A percentile compares a stretch with the other conserved stretches of the same genome.
These are phyloP conservation scores for Nysson spinosus DNA, from an alignment of 2,888 invertebrate genomes.

Conservation along the genomic window DNA sequence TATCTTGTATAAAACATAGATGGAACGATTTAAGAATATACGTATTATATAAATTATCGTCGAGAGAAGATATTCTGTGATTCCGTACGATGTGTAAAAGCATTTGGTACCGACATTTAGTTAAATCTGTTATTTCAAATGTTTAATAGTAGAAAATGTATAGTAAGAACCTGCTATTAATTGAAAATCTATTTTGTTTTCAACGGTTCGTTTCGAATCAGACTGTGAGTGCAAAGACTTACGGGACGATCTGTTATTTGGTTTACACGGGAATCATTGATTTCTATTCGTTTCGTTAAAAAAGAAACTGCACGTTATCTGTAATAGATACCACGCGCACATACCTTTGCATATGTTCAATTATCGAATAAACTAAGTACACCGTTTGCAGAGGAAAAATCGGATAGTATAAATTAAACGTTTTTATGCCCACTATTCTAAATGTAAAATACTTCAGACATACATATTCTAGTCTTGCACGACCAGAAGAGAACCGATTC, in stretches of 20 bases:
- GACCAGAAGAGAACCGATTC: constrained; percentile 4
- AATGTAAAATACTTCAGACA: constrained; percentile 24
- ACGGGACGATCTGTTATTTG: constrained; percentile 24
- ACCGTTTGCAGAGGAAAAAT: constrained; percentile 17
- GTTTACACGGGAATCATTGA: constrained; percentile 12
- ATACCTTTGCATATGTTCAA: constrained; percentile 15
- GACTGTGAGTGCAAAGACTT: constrained; percentile 5
- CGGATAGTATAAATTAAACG: constrained; percentile 9
- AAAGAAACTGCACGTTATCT: constrained; percentile 4
- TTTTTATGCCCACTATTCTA: constrained; percentile 11
- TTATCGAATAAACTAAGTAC: constrained; percentile 44
- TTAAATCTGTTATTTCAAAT: no score
- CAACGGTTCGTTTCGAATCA: no score
- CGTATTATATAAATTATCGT: no score
- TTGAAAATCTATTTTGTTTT: no score
- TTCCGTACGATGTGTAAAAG: no score
- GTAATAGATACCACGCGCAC: constrained; percentile 15
- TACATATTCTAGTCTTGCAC: not conserved
- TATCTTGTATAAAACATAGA: no score
- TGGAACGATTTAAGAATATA: no score
- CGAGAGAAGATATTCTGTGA: no score
- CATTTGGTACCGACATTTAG: no score
- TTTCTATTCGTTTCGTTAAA: constrained; percentile 2
- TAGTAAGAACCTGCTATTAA: no score
- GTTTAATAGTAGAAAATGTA: not conserved